Conservation (phyloP, 1,140 invertebrate species). For the Chironomus tepperi region DNA sequence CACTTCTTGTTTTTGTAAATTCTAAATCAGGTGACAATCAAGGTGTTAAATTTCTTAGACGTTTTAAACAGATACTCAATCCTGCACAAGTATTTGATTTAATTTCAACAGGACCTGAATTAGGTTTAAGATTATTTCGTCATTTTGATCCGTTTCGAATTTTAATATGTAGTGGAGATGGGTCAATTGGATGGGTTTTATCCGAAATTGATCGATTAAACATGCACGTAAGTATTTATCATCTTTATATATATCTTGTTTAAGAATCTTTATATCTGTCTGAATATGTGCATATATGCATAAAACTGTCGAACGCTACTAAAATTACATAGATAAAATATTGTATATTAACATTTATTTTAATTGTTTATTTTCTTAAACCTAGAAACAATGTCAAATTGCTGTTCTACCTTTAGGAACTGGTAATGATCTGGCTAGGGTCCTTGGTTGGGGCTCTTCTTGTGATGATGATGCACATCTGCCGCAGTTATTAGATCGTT, state of each 20-base stretch:
- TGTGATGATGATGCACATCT: conserved; percentile 93
- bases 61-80: conserved; percentile 93
- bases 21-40: conserved; percentile 97
- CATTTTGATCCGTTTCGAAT: conserved; percentile 88
- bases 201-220: conserved; percentile 85
- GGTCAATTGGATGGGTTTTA: conserved; percentile 89
- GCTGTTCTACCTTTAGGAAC: conserved; percentile 90
- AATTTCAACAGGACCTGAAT: conserved; percentile 73
- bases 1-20: conserved; percentile 92
- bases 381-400: conserved; percentile 82
- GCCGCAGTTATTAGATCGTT: conserved; percentile 81
- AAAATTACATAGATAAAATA: too few species aligned
- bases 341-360: too few species aligned
- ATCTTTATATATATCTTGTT: too few species aligned
- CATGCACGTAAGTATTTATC: conserved; percentile 82
- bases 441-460: conserved; percentile 90
- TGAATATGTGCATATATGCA: too few species aligned
- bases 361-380: background rate
- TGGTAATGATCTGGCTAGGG: conserved; percentile 88
- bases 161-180: conserved; percentile 87
- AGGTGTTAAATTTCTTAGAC: conserved; percentile 89
- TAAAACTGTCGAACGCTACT: too few species aligned
- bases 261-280: too few species aligned
- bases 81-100: conserved; percentile 97
- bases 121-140: conserved; percentile 78